Base-by-base conservation (phyloP, 2,113 vertebrate species). In the Pelvicachromis taeniatus region DNA sequence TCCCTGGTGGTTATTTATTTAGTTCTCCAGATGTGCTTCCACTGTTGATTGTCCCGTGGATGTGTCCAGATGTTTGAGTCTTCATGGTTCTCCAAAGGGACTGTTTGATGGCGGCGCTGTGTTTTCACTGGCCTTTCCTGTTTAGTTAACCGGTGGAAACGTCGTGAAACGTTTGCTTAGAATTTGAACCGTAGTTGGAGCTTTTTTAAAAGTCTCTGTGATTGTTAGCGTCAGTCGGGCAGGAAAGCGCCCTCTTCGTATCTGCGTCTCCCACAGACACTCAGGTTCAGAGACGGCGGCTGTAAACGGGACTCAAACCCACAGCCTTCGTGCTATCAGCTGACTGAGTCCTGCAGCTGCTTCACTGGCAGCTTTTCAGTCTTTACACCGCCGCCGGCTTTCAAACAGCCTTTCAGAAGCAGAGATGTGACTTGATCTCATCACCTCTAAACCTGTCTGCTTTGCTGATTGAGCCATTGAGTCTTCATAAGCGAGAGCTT, bases 401-500 rank as follows among this genome's bases (percentile, higher is more conserved):
- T 88, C 79, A 89, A 86, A 75, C 81, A 53, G 81, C 79, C 83
- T 85, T 89, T 86, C 14, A 79, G 77, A 86, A 58, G 89, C 29
- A 10, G 84, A 88, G 85, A 89, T 48, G 79, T 79, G 82, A 81
- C 85, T 88, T 29, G 81, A 92, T 87, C 91, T 77, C 54, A 11
- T 86, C 84, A 81, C 86, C 84, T 83, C 82, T 56, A 61, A 91
- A 88, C 84, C 83, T 55, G 45, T 83, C 77, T 82, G 53, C 85
- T 80, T 81, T 78, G 55, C 91, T 85, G 87, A 92, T 89, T 88
- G 88, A 90, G 88, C 79, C 83, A 77, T 85, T 85, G 84, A 90
- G 86, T 63, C 80, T 79, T 50, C 77, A 16, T 23, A 14, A 59
- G 83, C 53, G 55, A 87, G 85, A 68, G 87, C 81, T 87, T 89